phyloP scores from a whole-genome alignment of 2,888 invertebrate species.

The Acanthopleura granulata region DNA sequence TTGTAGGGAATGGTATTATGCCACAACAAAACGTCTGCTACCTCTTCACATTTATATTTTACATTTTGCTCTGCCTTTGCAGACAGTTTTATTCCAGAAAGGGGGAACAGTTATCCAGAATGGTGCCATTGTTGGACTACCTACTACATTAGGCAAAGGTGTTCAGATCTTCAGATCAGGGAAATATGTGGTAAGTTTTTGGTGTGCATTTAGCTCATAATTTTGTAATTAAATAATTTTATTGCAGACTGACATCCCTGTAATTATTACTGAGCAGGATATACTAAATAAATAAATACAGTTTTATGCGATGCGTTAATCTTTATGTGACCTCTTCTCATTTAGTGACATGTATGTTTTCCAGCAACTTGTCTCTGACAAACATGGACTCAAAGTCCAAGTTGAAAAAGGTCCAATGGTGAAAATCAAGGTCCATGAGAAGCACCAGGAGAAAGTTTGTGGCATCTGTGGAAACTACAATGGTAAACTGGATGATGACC shows the following conservation, averaged over 20 bases:
- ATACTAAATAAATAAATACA: too few relatives aligned
- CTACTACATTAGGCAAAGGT: neutral
- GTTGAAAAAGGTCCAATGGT: conserved; percentile 94
- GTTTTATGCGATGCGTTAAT: too few relatives aligned
- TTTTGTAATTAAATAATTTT: too few relatives aligned
- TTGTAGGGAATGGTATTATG: too few relatives aligned
- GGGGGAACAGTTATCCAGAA: neutral
- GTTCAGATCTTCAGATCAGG: neutral
- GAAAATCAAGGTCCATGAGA: conserved; percentile 81
- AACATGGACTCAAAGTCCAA: conserved; percentile 81
- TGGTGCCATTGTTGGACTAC: neutral
- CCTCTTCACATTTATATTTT: too few relatives aligned
- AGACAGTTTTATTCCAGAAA: neutral
- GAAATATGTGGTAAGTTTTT: neutral
- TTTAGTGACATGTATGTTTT: neutral
- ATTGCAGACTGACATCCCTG: too few relatives aligned
- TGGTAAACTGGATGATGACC: conserved; percentile 85
- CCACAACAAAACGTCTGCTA: too few relatives aligned
- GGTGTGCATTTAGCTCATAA: too few relatives aligned
- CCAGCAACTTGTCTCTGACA: conserved; percentile 42
- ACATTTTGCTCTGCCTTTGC: neutral
- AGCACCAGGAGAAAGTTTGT: conserved; percentile 81
- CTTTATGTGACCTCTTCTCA: neutral
- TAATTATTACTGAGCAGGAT: too few relatives aligned
- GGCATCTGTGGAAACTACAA: conserved; percentile 97